Percentiles rank a stretch among this genome's conserved stretches.
Evolutionary conservation across 2,888 invertebrate species (phyloP).

Genomic region (Carterocephalus palaemon): DNA sequence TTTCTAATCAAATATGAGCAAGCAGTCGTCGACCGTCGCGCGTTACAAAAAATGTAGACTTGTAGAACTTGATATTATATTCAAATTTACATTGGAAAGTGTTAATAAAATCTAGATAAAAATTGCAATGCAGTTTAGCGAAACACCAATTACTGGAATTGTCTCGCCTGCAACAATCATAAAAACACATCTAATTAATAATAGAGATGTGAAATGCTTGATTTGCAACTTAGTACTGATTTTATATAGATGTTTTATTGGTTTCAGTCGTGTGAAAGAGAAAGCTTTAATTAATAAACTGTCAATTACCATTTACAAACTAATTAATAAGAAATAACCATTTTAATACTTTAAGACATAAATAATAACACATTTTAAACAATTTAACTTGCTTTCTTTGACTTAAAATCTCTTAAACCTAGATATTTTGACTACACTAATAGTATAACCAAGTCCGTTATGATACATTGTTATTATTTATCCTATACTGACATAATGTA

Average conservation of each 20-base stretch:
- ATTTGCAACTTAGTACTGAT: background rate
- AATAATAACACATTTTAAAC: conserved; percentile 80
- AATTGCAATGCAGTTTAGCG: no score
- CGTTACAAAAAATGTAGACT: no score
- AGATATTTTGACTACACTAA: conserved; percentile 75
- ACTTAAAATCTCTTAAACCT: conserved; percentile 76
- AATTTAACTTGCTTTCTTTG: conserved; percentile 78
- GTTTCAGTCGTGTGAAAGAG: conserved; percentile 57
- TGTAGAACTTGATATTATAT: no score
- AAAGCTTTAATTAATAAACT: conserved; percentile 61
- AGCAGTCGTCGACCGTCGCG: no score
- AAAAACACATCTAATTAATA: background rate
- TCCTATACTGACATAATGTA: conserved; percentile 76
- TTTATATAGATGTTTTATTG: conserved; percentile 55
- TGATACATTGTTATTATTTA: conserved; percentile 67
- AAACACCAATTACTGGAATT: conserved; percentile 13
- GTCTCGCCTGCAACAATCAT: background rate
- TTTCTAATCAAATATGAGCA: no score
- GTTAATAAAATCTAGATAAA: no score
- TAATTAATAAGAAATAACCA: conserved; percentile 80
- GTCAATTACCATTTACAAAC: conserved; percentile 75
- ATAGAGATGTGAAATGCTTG: background rate
- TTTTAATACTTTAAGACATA: conserved; percentile 80
- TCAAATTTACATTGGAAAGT: no score
- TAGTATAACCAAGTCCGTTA: conserved; percentile 77